Percentiles rank a stretch among this genome's conserved stretches.
Conservation (phyloP, 2,113 vertebrate species). For the Hypanus sabinus region DNA sequence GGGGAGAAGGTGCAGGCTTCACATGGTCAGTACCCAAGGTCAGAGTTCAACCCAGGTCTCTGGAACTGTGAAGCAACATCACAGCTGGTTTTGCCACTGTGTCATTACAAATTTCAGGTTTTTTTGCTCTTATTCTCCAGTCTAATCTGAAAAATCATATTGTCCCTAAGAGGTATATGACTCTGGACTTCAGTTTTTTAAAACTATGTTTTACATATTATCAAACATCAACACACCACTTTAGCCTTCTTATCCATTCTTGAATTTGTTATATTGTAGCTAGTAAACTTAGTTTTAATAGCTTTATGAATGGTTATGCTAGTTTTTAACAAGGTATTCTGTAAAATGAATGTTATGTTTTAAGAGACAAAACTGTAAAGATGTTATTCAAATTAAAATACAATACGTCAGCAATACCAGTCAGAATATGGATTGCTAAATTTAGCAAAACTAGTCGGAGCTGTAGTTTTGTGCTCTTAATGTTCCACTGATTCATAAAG, state of each 20-base stretch:
- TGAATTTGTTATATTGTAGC: background rate
- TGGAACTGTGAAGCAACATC: no score
- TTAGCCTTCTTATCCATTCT: background rate
- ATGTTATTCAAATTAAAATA: background rate
- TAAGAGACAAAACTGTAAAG: background rate
- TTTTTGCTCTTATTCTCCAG: background rate
- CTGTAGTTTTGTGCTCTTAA: background rate
- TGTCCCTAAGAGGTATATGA: background rate
- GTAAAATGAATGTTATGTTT: background rate
- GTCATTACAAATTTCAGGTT: no score
- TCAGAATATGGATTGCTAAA: conserved; percentile 13
- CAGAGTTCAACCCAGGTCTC: no score
- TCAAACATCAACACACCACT: background rate
- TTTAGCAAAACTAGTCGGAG: background rate
- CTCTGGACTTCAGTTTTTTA: background rate
- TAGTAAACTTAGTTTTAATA: background rate
- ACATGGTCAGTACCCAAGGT: no score
- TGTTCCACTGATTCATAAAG: background rate
- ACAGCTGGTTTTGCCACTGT: no score
- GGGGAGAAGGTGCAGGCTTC: no score
- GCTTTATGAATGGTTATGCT: background rate
- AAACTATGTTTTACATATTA: background rate
- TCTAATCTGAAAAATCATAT: background rate
- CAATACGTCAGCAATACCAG: background rate
- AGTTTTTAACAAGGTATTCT: background rate